Base-by-base conservation (phyloP, 2,888 invertebrate genomes). In the Venusia cambrica region DNA sequence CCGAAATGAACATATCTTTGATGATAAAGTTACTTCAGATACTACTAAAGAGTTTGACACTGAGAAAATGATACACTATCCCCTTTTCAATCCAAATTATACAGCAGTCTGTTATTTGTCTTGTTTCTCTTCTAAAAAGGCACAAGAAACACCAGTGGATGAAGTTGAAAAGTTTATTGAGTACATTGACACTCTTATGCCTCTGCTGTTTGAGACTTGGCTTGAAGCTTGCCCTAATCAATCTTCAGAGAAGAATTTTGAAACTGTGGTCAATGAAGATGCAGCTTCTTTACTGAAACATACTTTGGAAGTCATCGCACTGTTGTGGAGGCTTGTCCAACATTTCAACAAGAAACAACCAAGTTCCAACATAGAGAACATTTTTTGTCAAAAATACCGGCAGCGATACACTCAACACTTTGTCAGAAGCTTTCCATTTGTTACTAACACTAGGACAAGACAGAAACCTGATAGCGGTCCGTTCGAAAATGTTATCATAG, bases 201-300 rank as follows among this genome's bases (percentile, higher is more conserved):
- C 96, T 0, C 76, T 97, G 10, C 83, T 97, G 33, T 89, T 93
- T 64, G 95, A 96, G 67, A 93, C 93, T 27, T 97, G 96, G 95
- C 70, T 94, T 10, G 97, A 97, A 85, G 92, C 92, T 5, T 87
- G 90, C 25, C 92, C 94, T 2, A 78, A 63, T 41, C 67, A 63
- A 12, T 73, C 71, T 12, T 53, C 66, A 5, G 66, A 68, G n/a
- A 68, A 70, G 43, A 75, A 74, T 44, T 73, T 79, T 32, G 87
- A 88, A 57, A 79, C 80, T 42, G 67, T 89, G 15, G 74, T 94
- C 7, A 88, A 74, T 43, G 85, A 87, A 43, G 94, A 94, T 72
- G 90, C 91, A 8, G 89, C 91, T 1, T 67, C 83, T 15, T 83
- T 93, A 14, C 71, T 95, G 4, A 90, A 89, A 59, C 89, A 90